Evolutionary conservation across 2,113 vertebrate species (phyloP), one percentile per base, ranked within the genome.

Genomic region (Callithrix jacchus): DNA sequence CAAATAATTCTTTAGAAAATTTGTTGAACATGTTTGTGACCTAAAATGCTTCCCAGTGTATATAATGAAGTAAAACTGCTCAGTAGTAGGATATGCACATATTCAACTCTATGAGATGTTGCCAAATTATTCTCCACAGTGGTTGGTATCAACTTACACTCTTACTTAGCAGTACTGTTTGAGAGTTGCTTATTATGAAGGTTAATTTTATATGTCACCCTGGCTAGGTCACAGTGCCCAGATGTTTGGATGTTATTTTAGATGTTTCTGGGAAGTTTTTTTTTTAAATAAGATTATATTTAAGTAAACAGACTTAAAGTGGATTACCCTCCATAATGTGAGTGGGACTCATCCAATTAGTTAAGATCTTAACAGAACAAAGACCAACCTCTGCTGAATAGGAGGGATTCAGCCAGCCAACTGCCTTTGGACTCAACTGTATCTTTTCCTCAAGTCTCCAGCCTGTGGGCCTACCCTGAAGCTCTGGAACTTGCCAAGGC

Each of bases 61-160:
- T 49, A 21, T 27, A 96, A 90, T 30, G 37, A 86, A 91, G 37
- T 52, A 71, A 85, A 81, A 70, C 6, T 82, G 47, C 32, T 90
- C 42, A 49, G 54, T 58, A 47, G 32, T 12, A 73, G 47, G 35
- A 82, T 9, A 49, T 3, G 16, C 4, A 89, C 11, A 84, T 45
- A 86, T 5, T 95, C 54, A 83, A 30, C 64, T 64, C 71, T 70
- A 47, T 30, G 37, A 92, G 70, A 45, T 21, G n/a, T 58, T 89
- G 54, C 45, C 61, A 92, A 88, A 80, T 95, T 80, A 79, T 80
- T 64, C 73, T 91, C 76, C 82, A 49, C 87, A 77, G 68, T 71
- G 37, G 2, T 8, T 47, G 2, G 30, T n/a, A 81, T 23, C 5
- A 47, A 88, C 20, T 85, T 54, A 40, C 2, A 45, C 3, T 20